Base-by-base conservation (phyloP, 2,888 invertebrate species). In the Odontocerum albicorne region DNA sequence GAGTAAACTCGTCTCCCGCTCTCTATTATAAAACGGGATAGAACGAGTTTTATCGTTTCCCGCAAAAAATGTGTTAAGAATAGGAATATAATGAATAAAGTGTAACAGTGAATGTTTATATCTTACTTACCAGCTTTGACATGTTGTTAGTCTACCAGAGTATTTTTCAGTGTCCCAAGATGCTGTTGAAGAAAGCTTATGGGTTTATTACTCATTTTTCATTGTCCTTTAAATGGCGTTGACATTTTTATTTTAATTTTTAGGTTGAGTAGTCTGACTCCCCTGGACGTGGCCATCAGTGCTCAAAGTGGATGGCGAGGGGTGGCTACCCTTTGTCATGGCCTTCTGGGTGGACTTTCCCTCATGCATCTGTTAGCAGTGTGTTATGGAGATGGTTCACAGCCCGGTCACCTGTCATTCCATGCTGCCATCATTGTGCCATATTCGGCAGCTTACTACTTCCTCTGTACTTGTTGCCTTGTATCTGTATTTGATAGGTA, bases 401-500 rank as follows among this genome's bases (percentile, higher is more conserved):
- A 75, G 31, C 75, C 75, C 0, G 74, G 73, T 0, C 78, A 78
- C 21, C 63, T 77, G 15, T 73, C 77, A 0, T 77, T 78, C 64
- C 78, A 77, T 35, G 71, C 77, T 0, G 72, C 74, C 0, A 73
- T 77, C 35, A 76, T 77, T 0, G 75, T 76, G 75, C 78, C 78
- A 0, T 78, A 77, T 49, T 77, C 77, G 1, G 77, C 77, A 0
- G 67, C 79, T 0, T 83, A 83, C 64, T 82, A 80, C 63, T 77
- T 82, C 64, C 73, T 84, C 57, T 80, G 81, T 49, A 76, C 81
- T 2, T 67, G 83, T 50, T 83, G 83, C 62, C 61, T 83, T 42
- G 69, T 84, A 2, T 82, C 83, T 0, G 82, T 83, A 22, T 71
- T 82, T 62, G 83, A 84, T 66, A 74, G 82, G 83, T 83, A 62